These are phyloP conservation scores for Germaria angustata DNA, from an alignment of 2,888 invertebrate species.

Conservation along the genomic window DNA sequence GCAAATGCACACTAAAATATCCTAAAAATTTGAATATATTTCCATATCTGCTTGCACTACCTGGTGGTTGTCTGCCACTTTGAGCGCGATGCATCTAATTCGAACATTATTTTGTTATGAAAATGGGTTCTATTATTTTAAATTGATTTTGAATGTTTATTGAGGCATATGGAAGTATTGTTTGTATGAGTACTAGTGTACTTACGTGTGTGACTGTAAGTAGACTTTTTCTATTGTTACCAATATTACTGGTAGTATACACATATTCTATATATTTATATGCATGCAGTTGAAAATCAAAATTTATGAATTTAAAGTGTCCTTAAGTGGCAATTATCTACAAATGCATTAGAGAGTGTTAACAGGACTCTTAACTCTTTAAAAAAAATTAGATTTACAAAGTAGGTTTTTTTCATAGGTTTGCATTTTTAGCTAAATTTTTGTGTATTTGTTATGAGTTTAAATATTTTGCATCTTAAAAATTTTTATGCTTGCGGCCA, in stretches of 20 bases:
- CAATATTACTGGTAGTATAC: neutral
- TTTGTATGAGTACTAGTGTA: slow-evolving; percentile 10
- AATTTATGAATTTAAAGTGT: slow-evolving; percentile 61
- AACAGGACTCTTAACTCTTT: slow-evolving; percentile 61
- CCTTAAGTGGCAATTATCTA: slow-evolving; percentile 63
- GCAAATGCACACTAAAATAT: neutral
- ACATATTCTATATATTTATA: neutral
- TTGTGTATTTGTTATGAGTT: neutral
- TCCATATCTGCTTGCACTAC: neutral
- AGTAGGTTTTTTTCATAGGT: too few species aligned
- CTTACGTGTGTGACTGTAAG: neutral
- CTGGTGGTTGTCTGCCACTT: slow-evolving; percentile 41
- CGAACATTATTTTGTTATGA: slow-evolving; percentile 58
- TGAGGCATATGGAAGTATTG: slow-evolving; percentile 45
- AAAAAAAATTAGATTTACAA: too few species aligned
- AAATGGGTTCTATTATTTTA: slow-evolving; percentile 61
- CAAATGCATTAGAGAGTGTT: slow-evolving; percentile 55
- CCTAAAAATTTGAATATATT: neutral
- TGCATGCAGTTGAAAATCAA: neutral
- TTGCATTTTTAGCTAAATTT: slow-evolving; percentile 26
- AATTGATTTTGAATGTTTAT: slow-evolving; percentile 66
- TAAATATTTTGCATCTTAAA: too few species aligned
- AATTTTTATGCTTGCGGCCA: too few species aligned
- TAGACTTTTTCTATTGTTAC: neutral
- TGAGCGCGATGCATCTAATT: slow-evolving; percentile 61